A percentile compares a stretch with the other conserved stretches of the same genome.
Evolutionary conservation across 2,113 vertebrate species (phyloP).

Genomic region (Narcine bancroftii): DNA sequence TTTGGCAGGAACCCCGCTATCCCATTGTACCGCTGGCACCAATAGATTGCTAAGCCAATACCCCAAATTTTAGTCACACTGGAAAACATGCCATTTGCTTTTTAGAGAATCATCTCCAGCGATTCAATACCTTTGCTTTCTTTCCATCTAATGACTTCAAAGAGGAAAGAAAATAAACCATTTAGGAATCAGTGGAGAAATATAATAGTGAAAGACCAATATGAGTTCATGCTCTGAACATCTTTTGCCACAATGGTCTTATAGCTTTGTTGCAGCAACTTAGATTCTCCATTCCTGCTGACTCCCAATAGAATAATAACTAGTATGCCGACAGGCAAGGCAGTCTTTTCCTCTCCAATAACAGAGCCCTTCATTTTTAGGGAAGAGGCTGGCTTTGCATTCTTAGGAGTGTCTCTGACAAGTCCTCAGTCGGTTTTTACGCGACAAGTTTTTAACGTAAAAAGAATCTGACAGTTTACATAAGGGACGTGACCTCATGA

Average conservation of each 20-base stretch:
- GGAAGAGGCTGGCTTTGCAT: conserved; percentile 45
- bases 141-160: conserved; percentile 48
- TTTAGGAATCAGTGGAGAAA: conserved; percentile 45
- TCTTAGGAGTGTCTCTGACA: conserved; percentile 45
- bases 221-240: conserved; percentile 39
- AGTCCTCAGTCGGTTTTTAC: conserved; percentile 56
- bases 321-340: conserved; percentile 43
- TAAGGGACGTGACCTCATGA: conserved; percentile 71
- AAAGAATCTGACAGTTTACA: conserved; percentile 80
- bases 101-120: conserved; percentile 42
- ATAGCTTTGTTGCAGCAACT: conserved; percentile 40
- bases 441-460: conserved; percentile 65
- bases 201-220: conserved; percentile 45
- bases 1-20: conserved; percentile 12
- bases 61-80: conserved; percentile 44
- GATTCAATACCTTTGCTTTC: conserved; percentile 42
- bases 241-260: conserved; percentile 45
- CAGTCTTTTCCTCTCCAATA: conserved; percentile 50
- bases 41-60: conserved; percentile 42
- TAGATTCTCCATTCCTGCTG: conserved; percentile 27
- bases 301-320: conserved; percentile 28
- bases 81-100: conserved; percentile 51
- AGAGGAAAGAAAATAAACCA: conserved; percentile 40
- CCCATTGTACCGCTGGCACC: conserved; percentile 30
- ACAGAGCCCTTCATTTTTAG: conserved; percentile 45